Percentiles rank a stretch among this genome's conserved stretches.
Evolutionary conservation across 2,888 invertebrate species (phyloP).

Genomic region (Ophioninae sp.): DNA sequence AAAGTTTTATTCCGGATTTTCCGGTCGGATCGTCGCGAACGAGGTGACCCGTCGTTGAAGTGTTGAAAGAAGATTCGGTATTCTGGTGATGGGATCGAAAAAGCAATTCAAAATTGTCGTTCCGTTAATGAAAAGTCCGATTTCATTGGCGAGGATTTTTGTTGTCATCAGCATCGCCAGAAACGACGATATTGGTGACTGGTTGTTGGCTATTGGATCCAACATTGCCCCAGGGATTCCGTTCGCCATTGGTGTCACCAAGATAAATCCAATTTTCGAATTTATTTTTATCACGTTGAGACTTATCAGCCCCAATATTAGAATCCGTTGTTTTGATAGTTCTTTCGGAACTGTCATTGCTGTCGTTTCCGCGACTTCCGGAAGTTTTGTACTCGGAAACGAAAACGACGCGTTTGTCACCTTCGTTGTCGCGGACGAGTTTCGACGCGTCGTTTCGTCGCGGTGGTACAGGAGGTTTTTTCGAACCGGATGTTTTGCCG

Average conservation of each 20-base stretch:
- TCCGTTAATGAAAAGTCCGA: background rate
- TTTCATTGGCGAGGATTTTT: slow-evolving; percentile 64
- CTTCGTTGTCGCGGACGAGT: slow-evolving; percentile 67
- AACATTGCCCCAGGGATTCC: slow-evolving; percentile 72
- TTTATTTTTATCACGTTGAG: slow-evolving; percentile 65
- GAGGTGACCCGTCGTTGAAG: too few species aligned
- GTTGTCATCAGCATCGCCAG: slow-evolving; percentile 64
- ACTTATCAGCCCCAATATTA: slow-evolving; percentile 27
- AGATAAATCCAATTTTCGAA: slow-evolving; percentile 80
- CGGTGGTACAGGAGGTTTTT: slow-evolving; percentile 82
- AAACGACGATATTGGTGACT: slow-evolving; percentile 76
- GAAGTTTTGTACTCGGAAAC: slow-evolving; percentile 77
- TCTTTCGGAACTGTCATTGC: slow-evolving; percentile 52
- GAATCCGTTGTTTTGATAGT: slow-evolving; percentile 57
- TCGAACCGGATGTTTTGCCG: slow-evolving; percentile 73
- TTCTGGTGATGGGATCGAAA: too few species aligned
- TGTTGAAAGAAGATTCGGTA: background rate
- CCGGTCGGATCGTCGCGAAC: too few species aligned
- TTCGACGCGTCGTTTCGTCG: slow-evolving; percentile 80
- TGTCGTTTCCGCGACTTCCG: slow-evolving; percentile 38
- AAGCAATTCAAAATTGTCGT: background rate
- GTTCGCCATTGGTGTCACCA: slow-evolving; percentile 74
- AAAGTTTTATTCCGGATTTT: too few species aligned
- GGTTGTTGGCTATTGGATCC: slow-evolving; percentile 75
- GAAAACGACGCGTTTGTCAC: slow-evolving; percentile 77